Base-by-base conservation (phyloP, 1,140 invertebrate genomes). In the Danaus plexippus region DNA sequence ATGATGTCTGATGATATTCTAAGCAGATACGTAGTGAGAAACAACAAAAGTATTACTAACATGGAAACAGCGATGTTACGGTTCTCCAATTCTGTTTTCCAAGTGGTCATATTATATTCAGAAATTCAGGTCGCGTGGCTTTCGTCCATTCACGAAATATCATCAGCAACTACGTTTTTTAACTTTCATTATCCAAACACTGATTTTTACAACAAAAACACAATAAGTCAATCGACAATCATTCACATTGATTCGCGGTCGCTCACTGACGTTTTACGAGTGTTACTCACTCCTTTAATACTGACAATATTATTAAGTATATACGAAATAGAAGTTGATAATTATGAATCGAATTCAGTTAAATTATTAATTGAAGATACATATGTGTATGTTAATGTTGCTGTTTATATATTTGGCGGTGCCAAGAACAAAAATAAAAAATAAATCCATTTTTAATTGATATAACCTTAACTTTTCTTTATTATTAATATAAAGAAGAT, bases 41-140 rank as follows among this genome's bases (percentile, higher is more conserved):
- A 61, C 22, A 62, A 62, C 61, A 69, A 68, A 72, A 68, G 66
- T 61, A 64, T 57, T 71, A 85, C 81, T 81, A 66, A 87, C 84
- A 87, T 84, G 59, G 81, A 79, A 71, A 87, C 66, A 59, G 80
- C 72, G 56, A 84, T 75, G 67, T 81, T 87, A 50, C 81, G 81
- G 69, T 71, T 84, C 60, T 85, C 81, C 54, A 87, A 55, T 64
- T 84, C 83, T 10, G 81, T 32, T 32, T 32, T 32, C 22, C 22
- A 81, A 59, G 80, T 75, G 71, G 71, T 76, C 81, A 85, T 86
- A 62, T 53, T 82, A 63, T 56, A 41, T 59, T 49, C 58, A 63
- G 62, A 66, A 48, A 43, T 61, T 72, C 66, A 77, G 59, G 74
- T 69, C 62, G 73, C 74, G 67, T 63, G 70, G 51, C 53, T 55